These are phyloP conservation scores for Luidia sarsii DNA, from an alignment of 53 echinoderm and acorn worm genomes.

Conservation along the genomic window DNA sequence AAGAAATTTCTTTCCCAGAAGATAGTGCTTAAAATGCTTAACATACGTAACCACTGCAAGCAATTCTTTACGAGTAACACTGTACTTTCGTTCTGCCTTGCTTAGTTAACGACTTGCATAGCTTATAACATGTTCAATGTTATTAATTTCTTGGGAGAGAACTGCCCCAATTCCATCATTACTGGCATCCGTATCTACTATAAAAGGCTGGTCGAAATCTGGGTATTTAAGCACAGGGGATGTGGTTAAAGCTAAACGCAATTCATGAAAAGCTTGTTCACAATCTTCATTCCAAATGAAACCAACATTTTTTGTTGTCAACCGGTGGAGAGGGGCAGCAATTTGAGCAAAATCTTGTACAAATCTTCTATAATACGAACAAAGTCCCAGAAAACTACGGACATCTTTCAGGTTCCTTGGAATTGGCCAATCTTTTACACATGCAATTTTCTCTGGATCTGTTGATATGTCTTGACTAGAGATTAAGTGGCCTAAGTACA, in stretches of 20 bases:
- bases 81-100: slow-evolving; percentile 8
- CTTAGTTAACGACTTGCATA: slow-evolving; percentile 7
- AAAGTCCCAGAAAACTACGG: slow-evolving; percentile 28
- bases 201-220: neutral
- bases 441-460: slow-evolving; percentile 43
- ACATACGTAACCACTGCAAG: slow-evolving; percentile 9
- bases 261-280: neutral
- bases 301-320: neutral
- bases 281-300: neutral
- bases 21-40: slow-evolving; percentile 44
- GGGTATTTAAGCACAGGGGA: slow-evolving; percentile 12
- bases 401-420: slow-evolving; percentile 15
- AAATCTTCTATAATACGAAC: slow-evolving; percentile 30
- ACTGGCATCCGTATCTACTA: slow-evolving; percentile 40
- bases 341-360: slow-evolving; percentile 19
- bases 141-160: slow-evolving; percentile 20
- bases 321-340: slow-evolving; percentile 13
- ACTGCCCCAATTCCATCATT: slow-evolving; percentile 9
- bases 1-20: slow-evolving; percentile 22
- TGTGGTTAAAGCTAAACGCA: neutral
- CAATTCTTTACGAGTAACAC: slow-evolving; percentile 19
- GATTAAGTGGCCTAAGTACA: slow-evolving; percentile 14
- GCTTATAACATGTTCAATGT: slow-evolving; percentile 5
- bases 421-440: slow-evolving; percentile 15
- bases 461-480: slow-evolving; percentile 31